phyloP scores from a whole-genome alignment of 2,888 invertebrate genomes.

The Tupiocoris notatus region DNA sequence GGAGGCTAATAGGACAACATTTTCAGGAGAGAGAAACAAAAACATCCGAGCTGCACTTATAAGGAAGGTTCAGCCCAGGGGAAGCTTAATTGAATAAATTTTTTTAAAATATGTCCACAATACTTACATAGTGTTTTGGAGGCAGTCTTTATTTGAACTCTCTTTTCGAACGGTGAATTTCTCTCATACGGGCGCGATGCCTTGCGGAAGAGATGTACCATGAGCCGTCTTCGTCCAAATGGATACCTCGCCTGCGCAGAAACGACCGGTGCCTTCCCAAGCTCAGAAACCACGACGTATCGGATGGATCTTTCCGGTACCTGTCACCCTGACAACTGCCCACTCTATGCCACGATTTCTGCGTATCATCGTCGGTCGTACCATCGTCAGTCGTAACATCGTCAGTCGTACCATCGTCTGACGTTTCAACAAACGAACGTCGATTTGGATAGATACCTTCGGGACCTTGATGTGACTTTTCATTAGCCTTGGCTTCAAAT shows the following conservation, averaged over 20 bases:
- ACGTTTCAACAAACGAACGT: neutral
- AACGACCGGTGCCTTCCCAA: slow-evolving; percentile 14
- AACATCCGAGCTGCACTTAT: too few species aligned
- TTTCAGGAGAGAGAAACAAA: too few species aligned
- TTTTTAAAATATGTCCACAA: too few species aligned
- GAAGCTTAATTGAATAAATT: too few species aligned
- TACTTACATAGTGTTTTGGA: too few species aligned
- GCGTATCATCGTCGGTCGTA: neutral
- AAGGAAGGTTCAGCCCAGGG: too few species aligned
- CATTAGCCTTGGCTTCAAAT: too few species aligned
- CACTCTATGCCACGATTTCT: neutral
- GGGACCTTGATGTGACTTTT: too few species aligned
- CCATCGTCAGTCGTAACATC: neutral
- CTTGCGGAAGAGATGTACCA: slow-evolving; percentile 23
- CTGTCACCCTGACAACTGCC: neutral
- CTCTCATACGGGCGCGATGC: slow-evolving; percentile 21
- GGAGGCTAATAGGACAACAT: too few species aligned
- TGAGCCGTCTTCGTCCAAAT: slow-evolving; percentile 13
- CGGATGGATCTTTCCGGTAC: neutral
- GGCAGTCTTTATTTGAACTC: too few species aligned
- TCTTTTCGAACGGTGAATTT: too few species aligned
- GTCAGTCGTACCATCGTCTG: neutral
- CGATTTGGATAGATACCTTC: neutral
- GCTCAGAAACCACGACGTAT: slow-evolving; percentile 13
- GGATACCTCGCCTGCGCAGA: slow-evolving; percentile 1